phyloP scores from a whole-genome alignment of 2,888 invertebrate species.

The Meiosimyza platycephala region DNA sequence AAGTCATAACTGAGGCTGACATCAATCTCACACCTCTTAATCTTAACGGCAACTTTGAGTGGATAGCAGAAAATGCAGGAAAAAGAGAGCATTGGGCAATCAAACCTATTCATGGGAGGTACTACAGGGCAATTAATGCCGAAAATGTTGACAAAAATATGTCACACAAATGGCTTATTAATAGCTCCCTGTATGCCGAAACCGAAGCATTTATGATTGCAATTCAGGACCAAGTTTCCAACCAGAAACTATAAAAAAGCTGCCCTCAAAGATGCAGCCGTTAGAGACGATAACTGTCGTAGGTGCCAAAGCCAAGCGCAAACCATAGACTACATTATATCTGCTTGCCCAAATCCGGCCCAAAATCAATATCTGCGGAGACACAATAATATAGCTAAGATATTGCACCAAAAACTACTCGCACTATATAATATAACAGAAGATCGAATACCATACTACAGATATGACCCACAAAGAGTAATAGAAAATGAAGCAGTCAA shows the following conservation, averaged over 20 bases:
- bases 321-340: slow-evolving; percentile 32
- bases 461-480: slow-evolving; percentile 11
- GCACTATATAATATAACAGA: not conserved
- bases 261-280: not conserved
- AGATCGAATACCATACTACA: slow-evolving; percentile 6
- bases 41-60: not conserved
- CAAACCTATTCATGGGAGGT: too few species aligned
- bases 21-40: slow-evolving; percentile 1
- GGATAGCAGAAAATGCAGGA: not conserved
- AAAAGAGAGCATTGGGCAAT: not conserved
- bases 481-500: slow-evolving; percentile 18
- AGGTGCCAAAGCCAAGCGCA: slow-evolving; percentile 2
- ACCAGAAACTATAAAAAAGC: not conserved
- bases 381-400: slow-evolving; percentile 35
- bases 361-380: slow-evolving; percentile 29
- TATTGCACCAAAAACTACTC: slow-evolving; percentile 26
- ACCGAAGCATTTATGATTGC: too few species aligned
- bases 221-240: too few species aligned
- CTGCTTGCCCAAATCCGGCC: slow-evolving; percentile 25
- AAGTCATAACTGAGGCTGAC: not conserved
- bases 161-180: too few species aligned
- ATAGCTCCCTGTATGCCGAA: too few species aligned
- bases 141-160: too few species aligned
- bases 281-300: not conserved
- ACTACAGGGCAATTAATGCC: too few species aligned